A percentile compares a stretch with the other conserved stretches of the same genome.
phyloP scores from a whole-genome alignment of 2,888 invertebrate genomes.

The Sympetrum striolatum region DNA sequence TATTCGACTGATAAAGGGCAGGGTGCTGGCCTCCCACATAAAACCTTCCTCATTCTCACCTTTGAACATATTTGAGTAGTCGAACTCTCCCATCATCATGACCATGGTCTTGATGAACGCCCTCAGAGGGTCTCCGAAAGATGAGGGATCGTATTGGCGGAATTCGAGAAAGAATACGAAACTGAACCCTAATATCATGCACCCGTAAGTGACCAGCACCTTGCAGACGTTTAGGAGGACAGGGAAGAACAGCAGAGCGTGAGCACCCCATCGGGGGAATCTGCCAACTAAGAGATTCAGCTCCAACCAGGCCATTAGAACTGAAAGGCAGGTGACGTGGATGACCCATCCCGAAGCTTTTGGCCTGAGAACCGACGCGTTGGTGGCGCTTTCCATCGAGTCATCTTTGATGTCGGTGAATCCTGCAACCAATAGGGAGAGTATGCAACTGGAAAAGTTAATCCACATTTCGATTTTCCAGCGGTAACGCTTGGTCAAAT shows the following conservation, averaged over 20 bases:
- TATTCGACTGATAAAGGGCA: slow-evolving; percentile 58
- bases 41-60: neutral
- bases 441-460: neutral
- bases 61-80: slow-evolving; percentile 60
- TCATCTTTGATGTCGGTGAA: neutral
- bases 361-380: neutral
- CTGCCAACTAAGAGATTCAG: slow-evolving; percentile 66
- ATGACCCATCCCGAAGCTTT: slow-evolving; percentile 57
- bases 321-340: slow-evolving; percentile 63
- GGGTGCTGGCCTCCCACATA: neutral
- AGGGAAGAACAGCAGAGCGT: slow-evolving; percentile 65
- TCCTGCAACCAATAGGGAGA: neutral
- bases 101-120: slow-evolving; percentile 63
- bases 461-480: neutral
- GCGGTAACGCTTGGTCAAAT: slow-evolving; percentile 53
- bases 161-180: slow-evolving; percentile 65
- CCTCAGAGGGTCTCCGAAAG: slow-evolving; percentile 59
- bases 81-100: slow-evolving; percentile 68
- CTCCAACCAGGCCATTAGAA: slow-evolving; percentile 66
- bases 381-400: neutral
- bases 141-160: slow-evolving; percentile 55
- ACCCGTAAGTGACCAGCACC: slow-evolving; percentile 64
- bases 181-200: slow-evolving; percentile 65
- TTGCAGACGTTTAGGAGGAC: slow-evolving; percentile 62
- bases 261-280: slow-evolving; percentile 64